phyloP scores from a whole-genome alignment of 2,888 invertebrate species.

The Nephrotoma flavescens region DNA sequence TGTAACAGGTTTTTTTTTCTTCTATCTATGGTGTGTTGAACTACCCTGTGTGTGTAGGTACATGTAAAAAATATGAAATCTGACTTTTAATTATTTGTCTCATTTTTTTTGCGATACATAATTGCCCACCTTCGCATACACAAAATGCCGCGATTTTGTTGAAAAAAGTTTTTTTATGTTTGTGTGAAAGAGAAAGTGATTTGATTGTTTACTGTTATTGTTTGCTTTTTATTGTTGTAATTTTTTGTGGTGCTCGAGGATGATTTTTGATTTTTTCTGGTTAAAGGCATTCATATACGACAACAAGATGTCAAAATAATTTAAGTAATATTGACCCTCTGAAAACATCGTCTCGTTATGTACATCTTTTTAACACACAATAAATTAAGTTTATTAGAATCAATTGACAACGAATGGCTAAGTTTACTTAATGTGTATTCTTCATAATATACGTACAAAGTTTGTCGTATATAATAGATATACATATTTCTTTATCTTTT shows the following conservation, averaged over 20 bases:
- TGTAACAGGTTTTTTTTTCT: not conserved
- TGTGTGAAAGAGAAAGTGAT: not conserved
- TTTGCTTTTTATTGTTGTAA: not conserved
- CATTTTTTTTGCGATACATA: not conserved
- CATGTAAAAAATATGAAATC: not conserved
- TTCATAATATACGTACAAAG: not conserved
- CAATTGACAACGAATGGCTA: not conserved
- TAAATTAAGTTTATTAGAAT: constrained; percentile 1
- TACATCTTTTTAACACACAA: not conserved
- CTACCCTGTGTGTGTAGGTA: not conserved
- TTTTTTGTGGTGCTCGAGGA: not conserved
- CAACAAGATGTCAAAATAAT: not conserved
- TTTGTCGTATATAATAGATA: not conserved
- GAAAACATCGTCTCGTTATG: not conserved
- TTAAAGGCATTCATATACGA: not conserved
- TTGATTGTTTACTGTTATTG: not conserved
- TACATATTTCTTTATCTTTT: constrained; percentile 1
- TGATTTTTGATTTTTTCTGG: not conserved
- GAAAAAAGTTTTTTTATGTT: not conserved
- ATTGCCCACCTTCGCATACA: not conserved
- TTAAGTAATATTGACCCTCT: not conserved
- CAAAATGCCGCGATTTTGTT: not conserved
- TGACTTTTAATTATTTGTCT: not conserved
- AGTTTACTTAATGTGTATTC: not conserved
- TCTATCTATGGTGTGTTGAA: not conserved